Base-by-base conservation (phyloP, 2,797 vertebrate genomes). In the Lepus oiostolus region DNA sequence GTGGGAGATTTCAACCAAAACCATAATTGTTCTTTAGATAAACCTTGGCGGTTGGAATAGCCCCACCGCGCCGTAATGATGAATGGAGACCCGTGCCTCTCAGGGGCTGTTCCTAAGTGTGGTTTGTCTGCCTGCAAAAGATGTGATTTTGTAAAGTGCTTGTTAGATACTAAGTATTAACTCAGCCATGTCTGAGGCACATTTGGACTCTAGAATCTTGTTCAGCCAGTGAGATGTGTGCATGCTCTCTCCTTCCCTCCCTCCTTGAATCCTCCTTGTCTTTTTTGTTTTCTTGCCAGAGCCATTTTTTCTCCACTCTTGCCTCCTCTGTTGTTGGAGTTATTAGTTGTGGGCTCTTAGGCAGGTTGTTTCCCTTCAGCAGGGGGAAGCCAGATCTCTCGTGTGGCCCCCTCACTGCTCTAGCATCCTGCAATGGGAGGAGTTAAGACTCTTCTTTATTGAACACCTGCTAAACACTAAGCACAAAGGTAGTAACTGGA, bases 1-100 rank as follows among this genome's bases (percentile, higher is more conserved):
- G 74, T 96, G 82, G 72, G 60, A 85, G 38, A 68, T 42, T 32
- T 76, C 72, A 95, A 83, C 68, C 32, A 22, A 90, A 88, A 54
- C 38, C 52, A 42, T 38, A 54, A 68, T 7, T 90, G 68, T 72
- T 87, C 68, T 74, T 85, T 58, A 88, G 72, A 70, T 70, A 80
- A 92, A 76, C 30, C 77, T 80, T 42, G 21, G 62, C 26, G 9
- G 32, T 75, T 91, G 81, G 42, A 91, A 38, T 62, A 72, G 21
- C 42, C 84, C 72, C n/a, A 80, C 11, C 2, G 72, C 54, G 30
- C 26, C 47, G 42, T 14, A 26, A 11, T 19, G 54, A 90, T 86
- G 71, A 86, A 75, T 77, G 72, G 75, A 70, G 60, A 95, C 2
- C 11, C 54, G 13, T 4, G 2, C 50, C 58, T 93, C 74, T 77